phyloP scores from a whole-genome alignment of 2,113 vertebrate species.

The Gorsachius goisagi region DNA sequence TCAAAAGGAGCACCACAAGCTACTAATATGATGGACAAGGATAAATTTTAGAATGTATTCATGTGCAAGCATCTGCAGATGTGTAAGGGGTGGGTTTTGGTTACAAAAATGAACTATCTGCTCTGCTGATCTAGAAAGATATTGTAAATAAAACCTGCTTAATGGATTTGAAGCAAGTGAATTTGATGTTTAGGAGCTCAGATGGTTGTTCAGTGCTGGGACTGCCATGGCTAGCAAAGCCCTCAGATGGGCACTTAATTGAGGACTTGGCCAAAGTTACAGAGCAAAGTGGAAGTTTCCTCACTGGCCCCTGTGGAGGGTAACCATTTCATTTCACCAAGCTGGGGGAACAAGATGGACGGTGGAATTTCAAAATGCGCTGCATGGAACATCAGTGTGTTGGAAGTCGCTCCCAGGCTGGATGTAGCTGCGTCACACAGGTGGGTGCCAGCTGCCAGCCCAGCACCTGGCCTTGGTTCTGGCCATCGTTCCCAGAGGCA shows the following conservation, averaged over 20 bases:
- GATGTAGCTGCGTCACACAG: not conserved
- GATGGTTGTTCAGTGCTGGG: not conserved
- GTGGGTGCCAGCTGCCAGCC: not conserved
- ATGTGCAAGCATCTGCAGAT: not conserved
- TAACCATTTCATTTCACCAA: not conserved
- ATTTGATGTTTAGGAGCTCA: not conserved
- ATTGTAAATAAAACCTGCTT: not conserved
- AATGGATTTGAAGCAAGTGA: not conserved
- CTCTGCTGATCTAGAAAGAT: not conserved
- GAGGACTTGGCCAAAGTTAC: not conserved
- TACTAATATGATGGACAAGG: not conserved
- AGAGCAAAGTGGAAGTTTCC: not conserved
- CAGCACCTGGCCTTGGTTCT: not conserved
- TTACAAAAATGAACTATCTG: not conserved
- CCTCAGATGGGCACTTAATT: fast-evolving
- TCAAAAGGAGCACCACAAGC: not conserved
- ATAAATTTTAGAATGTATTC: not conserved
- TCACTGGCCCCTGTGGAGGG: not conserved
- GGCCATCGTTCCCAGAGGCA: not conserved
- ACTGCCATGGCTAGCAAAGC: not conserved
- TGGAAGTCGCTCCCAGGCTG: not conserved
- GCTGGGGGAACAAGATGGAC: not conserved
- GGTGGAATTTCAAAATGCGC: not conserved
- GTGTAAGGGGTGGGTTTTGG: not conserved
- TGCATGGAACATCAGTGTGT: fast-evolving